Conservation (phyloP, 2,113 vertebrate species). For the Oreochromis aureus region DNA sequence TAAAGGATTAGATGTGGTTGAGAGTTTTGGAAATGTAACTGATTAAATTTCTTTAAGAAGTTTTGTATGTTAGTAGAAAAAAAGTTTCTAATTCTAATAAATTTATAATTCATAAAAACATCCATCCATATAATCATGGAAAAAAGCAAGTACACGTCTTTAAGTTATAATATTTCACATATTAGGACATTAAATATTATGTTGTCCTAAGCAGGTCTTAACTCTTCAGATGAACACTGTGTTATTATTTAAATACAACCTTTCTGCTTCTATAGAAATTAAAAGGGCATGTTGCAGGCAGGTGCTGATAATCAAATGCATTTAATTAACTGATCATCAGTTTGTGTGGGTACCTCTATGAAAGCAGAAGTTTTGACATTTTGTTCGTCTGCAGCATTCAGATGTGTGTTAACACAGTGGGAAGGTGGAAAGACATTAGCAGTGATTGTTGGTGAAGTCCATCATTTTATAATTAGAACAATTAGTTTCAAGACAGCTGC, state of each 20-base stretch:
- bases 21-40: not conserved
- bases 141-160: not conserved
- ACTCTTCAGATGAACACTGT: not conserved
- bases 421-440: not conserved
- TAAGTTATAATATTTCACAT: not conserved
- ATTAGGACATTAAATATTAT: not conserved
- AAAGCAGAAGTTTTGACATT: not conserved
- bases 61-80: not conserved
- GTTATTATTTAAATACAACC: not conserved
- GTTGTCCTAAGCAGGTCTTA: not conserved
- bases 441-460: not conserved
- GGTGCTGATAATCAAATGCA: not conserved
- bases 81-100: not conserved
- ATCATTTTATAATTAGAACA: not conserved
- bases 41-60: not conserved
- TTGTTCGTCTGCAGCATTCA: not conserved
- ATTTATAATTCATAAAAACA: not conserved
- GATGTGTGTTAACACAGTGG: not conserved
- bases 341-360: not conserved
- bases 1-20: not conserved
- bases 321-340: not conserved
- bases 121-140: not conserved
- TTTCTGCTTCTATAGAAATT: not conserved
- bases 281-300: not conserved
- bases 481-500: not conserved